Conservation (phyloP, 2,888 invertebrate genomes). For the Dendrolimus houi region DNA sequence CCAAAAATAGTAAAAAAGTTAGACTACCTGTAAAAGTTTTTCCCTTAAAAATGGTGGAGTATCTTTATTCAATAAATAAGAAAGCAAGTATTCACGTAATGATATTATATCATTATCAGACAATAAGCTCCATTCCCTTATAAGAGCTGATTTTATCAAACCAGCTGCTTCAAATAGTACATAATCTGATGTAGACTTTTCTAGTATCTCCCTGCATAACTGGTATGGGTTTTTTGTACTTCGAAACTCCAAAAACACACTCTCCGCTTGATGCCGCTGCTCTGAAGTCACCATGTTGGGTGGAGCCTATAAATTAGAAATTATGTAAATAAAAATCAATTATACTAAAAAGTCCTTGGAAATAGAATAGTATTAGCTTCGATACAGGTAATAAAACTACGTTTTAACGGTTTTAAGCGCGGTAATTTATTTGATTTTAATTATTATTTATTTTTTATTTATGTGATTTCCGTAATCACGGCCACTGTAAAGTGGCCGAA, state of each 20-base stretch:
- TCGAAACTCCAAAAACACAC: slow-evolving; percentile 87
- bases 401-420: too few relatives aligned
- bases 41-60: slow-evolving; percentile 87
- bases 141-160: slow-evolving; percentile 86
- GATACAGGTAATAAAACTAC: too few relatives aligned
- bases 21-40: slow-evolving; percentile 78
- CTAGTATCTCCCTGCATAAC: slow-evolving; percentile 86
- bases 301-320: slow-evolving; percentile 77
- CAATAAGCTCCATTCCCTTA: slow-evolving; percentile 89
- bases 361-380: too few relatives aligned
- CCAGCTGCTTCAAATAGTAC: slow-evolving; percentile 92
- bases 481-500: too few relatives aligned
- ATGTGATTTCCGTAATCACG: too few relatives aligned
- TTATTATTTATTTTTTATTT: too few relatives aligned
- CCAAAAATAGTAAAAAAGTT: too few relatives aligned
- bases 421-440: too few relatives aligned
- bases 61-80: slow-evolving; percentile 83
- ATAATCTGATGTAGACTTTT: slow-evolving; percentile 83
- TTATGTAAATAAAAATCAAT: too few relatives aligned
- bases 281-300: slow-evolving; percentile 85
- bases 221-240: slow-evolving; percentile 89
- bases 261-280: slow-evolving; percentile 89
- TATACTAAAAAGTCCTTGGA: too few relatives aligned
- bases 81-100: slow-evolving; percentile 85
- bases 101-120: slow-evolving; percentile 81